phyloP scores from a whole-genome alignment of 2,113 vertebrate species.

The Gymnarchus niloticus region DNA sequence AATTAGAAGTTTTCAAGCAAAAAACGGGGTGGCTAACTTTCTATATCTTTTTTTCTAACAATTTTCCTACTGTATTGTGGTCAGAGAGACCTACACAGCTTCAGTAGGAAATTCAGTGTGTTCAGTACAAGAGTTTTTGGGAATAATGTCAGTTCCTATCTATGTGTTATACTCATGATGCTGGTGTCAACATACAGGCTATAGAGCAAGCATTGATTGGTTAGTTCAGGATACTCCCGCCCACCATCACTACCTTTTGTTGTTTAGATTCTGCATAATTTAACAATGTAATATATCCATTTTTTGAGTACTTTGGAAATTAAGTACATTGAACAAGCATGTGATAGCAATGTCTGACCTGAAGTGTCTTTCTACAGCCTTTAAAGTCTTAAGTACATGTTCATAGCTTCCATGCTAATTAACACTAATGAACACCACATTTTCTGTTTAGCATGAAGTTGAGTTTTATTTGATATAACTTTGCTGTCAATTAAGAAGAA shows the following conservation, averaged over 20 bases:
- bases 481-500: background rate
- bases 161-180: background rate
- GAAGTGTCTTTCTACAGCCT: background rate
- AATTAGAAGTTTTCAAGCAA: background rate
- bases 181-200: too few species aligned
- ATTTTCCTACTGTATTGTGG: background rate
- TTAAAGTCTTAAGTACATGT: background rate
- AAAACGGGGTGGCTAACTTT: background rate
- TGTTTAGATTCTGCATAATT: too few species aligned
- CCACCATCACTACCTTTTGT: too few species aligned
- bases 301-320: background rate
- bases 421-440: background rate
- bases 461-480: background rate
- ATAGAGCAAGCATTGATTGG: too few species aligned
- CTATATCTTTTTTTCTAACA: background rate
- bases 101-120: background rate
- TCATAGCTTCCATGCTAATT: background rate
- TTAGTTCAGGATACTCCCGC: too few species aligned
- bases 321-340: background rate
- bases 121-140: background rate
- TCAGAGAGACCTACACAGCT: background rate
- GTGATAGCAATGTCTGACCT: background rate
- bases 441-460: background rate
- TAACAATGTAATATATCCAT: too few species aligned
- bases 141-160: background rate